phyloP scores from a whole-genome alignment of 2,888 invertebrate genomes.

The Dryocosmus kuriphilus region DNA sequence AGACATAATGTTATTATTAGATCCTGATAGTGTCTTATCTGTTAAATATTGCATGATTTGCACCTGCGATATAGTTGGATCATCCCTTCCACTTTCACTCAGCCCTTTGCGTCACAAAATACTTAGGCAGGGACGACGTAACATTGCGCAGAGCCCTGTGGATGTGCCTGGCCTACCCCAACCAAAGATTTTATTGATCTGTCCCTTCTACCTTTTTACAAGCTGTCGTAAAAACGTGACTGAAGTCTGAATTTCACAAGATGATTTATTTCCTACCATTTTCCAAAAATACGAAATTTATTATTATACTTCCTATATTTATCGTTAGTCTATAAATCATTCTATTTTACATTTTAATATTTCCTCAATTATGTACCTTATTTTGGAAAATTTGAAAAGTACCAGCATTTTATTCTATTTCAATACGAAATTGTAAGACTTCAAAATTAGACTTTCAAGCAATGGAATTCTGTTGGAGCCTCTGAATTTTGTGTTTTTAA shows the following conservation, averaged over 20 bases:
- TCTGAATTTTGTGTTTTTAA: not conserved
- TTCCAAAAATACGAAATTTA: not conserved
- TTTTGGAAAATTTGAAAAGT: not conserved
- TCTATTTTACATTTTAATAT: too few species aligned
- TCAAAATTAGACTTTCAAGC: not conserved
- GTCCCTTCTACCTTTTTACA: conserved; percentile 27
- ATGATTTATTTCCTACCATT: not conserved
- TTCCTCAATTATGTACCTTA: too few species aligned
- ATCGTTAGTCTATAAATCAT: too few species aligned
- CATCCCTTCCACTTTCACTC: not conserved
- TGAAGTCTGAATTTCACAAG: conserved; percentile 2
- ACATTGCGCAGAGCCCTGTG: conserved; percentile 39
- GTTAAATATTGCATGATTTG: conserved; percentile 7
- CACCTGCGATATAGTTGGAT: not conserved
- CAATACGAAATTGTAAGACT: not conserved
- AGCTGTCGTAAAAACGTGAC: conserved; percentile 11
- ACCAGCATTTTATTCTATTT: not conserved
- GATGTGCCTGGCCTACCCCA: conserved; percentile 50
- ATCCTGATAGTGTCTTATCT: not conserved
- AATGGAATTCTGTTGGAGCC: not conserved
- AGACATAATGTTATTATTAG: not conserved
- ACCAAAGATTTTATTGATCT: conserved; percentile 50
- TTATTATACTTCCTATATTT: too few species aligned
- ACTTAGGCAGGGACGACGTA: conserved; percentile 28
- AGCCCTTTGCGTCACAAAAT: conserved; percentile 29